Conservation (phyloP, 2,113 vertebrate species). For the Coregonus clupeaformis region DNA sequence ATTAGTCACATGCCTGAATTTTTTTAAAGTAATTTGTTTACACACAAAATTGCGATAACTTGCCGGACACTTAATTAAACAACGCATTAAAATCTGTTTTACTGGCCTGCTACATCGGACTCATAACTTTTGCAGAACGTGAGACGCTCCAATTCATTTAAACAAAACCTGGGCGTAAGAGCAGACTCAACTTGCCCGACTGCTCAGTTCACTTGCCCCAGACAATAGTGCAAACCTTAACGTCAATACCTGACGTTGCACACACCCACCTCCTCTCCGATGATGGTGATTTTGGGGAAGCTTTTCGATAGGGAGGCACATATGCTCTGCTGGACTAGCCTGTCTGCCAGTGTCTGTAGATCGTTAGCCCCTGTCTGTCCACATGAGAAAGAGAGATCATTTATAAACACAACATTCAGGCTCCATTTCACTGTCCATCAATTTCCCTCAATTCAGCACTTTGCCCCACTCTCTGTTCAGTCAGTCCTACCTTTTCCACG, state of each 20-base stretch:
- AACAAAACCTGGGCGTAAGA: no score
- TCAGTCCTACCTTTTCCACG: conserved; percentile 86
- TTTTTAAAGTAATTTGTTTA: no score
- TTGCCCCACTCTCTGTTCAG: not conserved
- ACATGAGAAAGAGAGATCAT: conserved; percentile 2
- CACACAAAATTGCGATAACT: not conserved
- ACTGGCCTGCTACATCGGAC: no score
- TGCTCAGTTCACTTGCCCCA: no score
- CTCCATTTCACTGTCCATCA: not conserved
- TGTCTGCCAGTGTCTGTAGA: conserved; percentile 93
- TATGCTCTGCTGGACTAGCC: conserved; percentile 91
- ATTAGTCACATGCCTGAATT: no score
- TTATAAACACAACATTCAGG: not conserved
- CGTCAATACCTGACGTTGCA: not conserved
- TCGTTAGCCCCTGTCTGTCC: conserved; percentile 84
- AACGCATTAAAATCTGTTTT: not conserved
- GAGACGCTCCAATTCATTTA: no score
- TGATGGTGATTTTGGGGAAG: conserved; percentile 92
- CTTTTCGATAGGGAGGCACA: conserved; percentile 85
- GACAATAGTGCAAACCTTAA: no score
- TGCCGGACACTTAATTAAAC: not conserved
- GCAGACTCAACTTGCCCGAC: no score
- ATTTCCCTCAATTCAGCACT: not conserved
- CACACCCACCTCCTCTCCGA: conserved; percentile 89
- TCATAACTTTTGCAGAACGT: no score